Conservation (phyloP, 1,140 invertebrate genomes). For the Oryzaephilus surinamensis region DNA sequence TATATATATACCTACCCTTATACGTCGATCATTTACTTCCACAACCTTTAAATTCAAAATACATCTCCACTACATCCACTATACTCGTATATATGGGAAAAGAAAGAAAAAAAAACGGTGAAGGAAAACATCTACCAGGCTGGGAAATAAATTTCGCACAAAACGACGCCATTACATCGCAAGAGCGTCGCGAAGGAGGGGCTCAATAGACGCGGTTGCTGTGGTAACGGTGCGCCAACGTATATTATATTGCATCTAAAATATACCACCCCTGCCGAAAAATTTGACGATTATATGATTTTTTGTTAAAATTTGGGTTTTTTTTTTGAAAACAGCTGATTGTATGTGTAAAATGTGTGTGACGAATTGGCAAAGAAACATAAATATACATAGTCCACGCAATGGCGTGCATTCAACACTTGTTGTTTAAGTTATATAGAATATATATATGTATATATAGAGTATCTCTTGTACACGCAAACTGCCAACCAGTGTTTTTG, state of each 20-base stretch:
- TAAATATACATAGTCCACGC: slow-evolving; percentile 18
- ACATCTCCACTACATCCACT: neutral
- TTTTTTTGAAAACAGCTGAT: slow-evolving; percentile 14
- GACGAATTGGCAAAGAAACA: slow-evolving; percentile 14
- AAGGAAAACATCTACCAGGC: slow-evolving; percentile 1
- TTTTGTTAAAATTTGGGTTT: neutral
- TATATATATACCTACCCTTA: neutral
- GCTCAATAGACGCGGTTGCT: too few species aligned
- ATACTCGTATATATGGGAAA: slow-evolving; percentile 1
- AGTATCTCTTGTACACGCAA: slow-evolving; percentile 12
- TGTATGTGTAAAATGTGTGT: neutral
- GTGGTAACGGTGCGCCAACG: slow-evolving; percentile 9
- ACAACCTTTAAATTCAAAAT: neutral
- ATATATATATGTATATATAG: too few species aligned
- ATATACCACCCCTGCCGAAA: neutral
- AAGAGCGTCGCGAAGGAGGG: too few species aligned
- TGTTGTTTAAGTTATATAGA: too few species aligned
- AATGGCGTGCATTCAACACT: slow-evolving; percentile 16
- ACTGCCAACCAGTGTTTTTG: slow-evolving; percentile 5
- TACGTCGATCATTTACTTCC: neutral
- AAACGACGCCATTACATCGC: too few species aligned
- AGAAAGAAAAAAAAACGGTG: neutral
- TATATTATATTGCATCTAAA: neutral
- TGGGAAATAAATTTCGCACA: too few species aligned
- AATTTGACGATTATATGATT: neutral